phyloP scores from a whole-genome alignment of 2,888 invertebrate species.

The Chorisops tibialis region DNA sequence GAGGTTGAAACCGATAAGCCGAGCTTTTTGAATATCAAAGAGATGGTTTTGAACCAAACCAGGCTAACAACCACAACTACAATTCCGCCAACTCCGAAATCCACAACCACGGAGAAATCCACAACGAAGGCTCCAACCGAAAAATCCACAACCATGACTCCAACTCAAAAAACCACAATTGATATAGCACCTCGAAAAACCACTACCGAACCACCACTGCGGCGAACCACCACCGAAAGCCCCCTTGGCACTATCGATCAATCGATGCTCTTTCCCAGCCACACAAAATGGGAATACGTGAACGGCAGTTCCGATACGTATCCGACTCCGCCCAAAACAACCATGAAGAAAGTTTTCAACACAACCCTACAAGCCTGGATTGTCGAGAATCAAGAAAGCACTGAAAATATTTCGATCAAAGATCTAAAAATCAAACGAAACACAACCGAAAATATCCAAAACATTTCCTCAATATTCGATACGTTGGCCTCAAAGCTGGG shows the following conservation, averaged over 20 bases:
- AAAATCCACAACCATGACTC: too few species aligned
- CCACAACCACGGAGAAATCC: not conserved
- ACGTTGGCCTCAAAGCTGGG: conserved; percentile 58
- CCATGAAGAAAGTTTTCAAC: conserved; percentile 59
- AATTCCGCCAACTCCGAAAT: not conserved
- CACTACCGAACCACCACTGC: conserved; percentile 27
- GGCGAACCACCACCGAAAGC: too few species aligned
- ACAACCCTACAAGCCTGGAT: conserved; percentile 63
- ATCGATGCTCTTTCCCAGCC: conserved; percentile 49
- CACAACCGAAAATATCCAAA: conserved; percentile 55
- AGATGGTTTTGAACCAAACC: conserved; percentile 47
- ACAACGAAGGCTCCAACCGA: not conserved
- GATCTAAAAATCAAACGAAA: conserved; percentile 46
- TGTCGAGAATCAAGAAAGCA: conserved; percentile 54
- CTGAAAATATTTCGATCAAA: conserved; percentile 43
- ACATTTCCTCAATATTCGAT: conserved; percentile 64
- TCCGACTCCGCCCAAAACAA: conserved; percentile 37
- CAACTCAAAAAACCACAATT: too few species aligned
- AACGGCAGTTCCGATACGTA: conserved; percentile 48
- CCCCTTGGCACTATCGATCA: conserved; percentile 42
- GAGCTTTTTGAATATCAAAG: conserved; percentile 50
- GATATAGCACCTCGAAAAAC: too few species aligned
- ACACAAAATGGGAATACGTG: conserved; percentile 59
- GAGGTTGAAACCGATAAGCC: conserved; percentile 39
- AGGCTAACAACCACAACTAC: conserved; percentile 26